Base-by-base conservation (phyloP, 2,797 vertebrate species). In the Remorina albescens region DNA sequence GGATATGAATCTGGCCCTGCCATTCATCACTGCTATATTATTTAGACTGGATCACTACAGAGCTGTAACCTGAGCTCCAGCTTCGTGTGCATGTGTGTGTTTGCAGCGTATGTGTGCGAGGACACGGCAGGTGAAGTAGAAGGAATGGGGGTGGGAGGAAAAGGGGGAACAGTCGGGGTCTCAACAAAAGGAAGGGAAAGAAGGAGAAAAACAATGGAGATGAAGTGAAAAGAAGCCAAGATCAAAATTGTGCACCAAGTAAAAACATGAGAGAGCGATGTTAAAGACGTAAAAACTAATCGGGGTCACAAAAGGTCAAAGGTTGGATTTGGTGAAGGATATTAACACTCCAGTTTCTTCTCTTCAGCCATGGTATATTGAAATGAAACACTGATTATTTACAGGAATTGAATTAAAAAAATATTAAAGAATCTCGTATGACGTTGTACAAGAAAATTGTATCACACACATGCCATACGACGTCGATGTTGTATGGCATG, bases 11-110 rank as follows among this genome's bases (percentile, higher is more conserved):
- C 95, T 95, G 93, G 92, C 95, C 95, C 94, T 94, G 93, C 96
- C 96, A 96, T 99, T 97, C 96, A 97, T 99, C 97, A 99, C 96
- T 95, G 95, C 96, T 96, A 96, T 97, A 97, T 98, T 98, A 98
- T 98, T 98, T 98, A 98, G 97, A 98, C 97, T 97, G 96, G 95
- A 86, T 86, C 95, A 92, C 94, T 95, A 96, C 96, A 97, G 95
- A 97, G 96, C 97, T 97, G 97, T 97, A 97, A 98, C 97, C 95
- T 95, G 96, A 97, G 97, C 90, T 71, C 74, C 86, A 76, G 81
- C 72, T 25, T 61, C 21, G 56, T 58, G 74, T 71, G 28, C 66
- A 67, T n/a, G n/a, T 67, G 62, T 67, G 66, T 78, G 73, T 62
- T 54, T 70, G 70, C 70, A 71, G 68, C 55, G 74, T 59, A 67